Conservation (phyloP, 2,113 vertebrate genomes). For the Theristicus caerulescens region DNA sequence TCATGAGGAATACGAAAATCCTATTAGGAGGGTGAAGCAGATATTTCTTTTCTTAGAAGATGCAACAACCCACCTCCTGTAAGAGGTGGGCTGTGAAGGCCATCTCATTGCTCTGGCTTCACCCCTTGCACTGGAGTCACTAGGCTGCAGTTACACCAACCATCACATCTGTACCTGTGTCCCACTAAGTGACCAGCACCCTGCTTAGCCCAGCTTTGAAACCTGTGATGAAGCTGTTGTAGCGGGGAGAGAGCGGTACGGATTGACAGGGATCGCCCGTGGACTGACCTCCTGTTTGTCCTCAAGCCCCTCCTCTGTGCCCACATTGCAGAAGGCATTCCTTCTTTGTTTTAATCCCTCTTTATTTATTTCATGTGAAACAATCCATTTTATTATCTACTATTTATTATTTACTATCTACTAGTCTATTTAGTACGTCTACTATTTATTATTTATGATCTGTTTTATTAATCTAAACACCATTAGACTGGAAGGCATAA, state of each 20-base stretch:
- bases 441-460: background rate
- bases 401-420: background rate
- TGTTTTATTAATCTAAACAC: background rate
- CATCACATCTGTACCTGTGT: background rate
- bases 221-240: background rate
- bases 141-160: background rate
- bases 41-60: background rate
- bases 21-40: conserved; percentile 24
- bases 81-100: background rate
- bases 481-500: background rate
- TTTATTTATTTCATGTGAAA: background rate
- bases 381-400: background rate
- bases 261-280: background rate
- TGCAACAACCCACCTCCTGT: background rate
- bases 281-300: background rate
- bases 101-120: background rate
- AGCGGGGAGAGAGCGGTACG: background rate
- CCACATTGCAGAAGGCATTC: background rate
- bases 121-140: background rate
- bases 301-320: background rate
- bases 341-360: background rate
- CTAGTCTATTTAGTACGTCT: background rate
- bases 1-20: conserved; percentile 45
- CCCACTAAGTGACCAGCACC: background rate
- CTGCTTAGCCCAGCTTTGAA: background rate